A percentile compares a stretch with the other conserved stretches of the same genome.
Evolutionary conservation across 1,140 invertebrate species (phyloP).

Genomic region (Cyclargus thomasi): DNA sequence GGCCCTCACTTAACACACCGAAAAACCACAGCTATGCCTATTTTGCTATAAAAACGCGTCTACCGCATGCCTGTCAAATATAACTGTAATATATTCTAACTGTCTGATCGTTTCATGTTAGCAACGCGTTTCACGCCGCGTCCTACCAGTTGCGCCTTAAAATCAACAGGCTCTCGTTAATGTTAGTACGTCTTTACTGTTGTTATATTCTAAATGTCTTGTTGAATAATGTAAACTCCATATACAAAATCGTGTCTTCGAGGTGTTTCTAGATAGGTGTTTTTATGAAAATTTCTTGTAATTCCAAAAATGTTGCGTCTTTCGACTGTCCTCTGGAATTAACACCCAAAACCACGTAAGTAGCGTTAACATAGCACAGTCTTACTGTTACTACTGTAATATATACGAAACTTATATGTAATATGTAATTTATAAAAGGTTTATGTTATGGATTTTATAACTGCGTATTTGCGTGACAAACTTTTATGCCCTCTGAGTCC

Average conservation of each 20-base stretch:
- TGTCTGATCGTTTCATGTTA: slow-evolving; percentile 34
- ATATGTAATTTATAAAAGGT: not conserved
- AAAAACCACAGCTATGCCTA: slow-evolving; percentile 34
- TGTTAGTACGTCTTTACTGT: slow-evolving; percentile 38
- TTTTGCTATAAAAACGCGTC: slow-evolving; percentile 33
- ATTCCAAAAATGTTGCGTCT: not conserved
- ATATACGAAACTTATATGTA: not conserved
- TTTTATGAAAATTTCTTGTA: not conserved
- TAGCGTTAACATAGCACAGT: not conserved
- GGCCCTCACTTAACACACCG: slow-evolving; percentile 27
- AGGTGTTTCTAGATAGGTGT: slow-evolving; percentile 1
- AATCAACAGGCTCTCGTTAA: slow-evolving; percentile 54
- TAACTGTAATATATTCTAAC: slow-evolving; percentile 18
- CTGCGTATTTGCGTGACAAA: not conserved
- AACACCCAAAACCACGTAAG: slow-evolving; percentile 1
- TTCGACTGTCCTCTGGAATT: not conserved
- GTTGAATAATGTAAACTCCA: slow-evolving; percentile 15
- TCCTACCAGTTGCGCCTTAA: slow-evolving; percentile 42
- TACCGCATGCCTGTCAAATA: slow-evolving; percentile 22
- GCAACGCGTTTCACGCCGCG: slow-evolving; percentile 18
- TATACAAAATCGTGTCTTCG: slow-evolving; percentile 20
- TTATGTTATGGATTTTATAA: not conserved
- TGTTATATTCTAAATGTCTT: slow-evolving; percentile 41
- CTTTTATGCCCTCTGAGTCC: not conserved
- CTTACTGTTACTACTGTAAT: no score